A percentile compares a stretch with the other conserved stretches of the same genome.
Conservation (phyloP, 2,888 invertebrate species). For the Acanthosepion lycidas region DNA sequence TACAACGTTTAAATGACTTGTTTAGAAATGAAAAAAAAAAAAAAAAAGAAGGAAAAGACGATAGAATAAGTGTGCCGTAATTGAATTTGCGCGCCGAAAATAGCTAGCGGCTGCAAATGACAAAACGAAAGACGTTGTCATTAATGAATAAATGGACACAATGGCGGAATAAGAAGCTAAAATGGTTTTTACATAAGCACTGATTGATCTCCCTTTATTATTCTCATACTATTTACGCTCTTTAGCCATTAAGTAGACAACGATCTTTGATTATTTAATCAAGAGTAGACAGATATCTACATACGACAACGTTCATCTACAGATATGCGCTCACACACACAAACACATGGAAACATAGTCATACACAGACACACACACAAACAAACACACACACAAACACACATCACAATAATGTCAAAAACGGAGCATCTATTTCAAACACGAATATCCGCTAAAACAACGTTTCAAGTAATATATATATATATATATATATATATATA, state of each 20-base stretch:
- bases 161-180: not conserved
- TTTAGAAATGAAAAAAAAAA: not conserved
- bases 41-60: not conserved
- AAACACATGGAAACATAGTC: not conserved
- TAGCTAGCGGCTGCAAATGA: not conserved
- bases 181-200: not conserved
- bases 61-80: not conserved
- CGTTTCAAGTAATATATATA: too few species aligned
- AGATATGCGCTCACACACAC: not conserved
- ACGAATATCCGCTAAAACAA: too few species aligned
- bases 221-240: not conserved
- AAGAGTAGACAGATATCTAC: not conserved
- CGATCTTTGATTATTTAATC: not conserved
- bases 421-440: too few species aligned
- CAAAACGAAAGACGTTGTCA: not conserved
- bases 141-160: conserved; percentile 10
- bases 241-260: not conserved
- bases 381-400: not conserved
- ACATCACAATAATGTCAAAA: too few species aligned
- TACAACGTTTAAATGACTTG: not conserved
- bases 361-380: not conserved
- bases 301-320: not conserved
- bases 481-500: too few species aligned
- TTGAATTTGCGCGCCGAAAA: not conserved
- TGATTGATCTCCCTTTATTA: not conserved